phyloP scores from a whole-genome alignment of 2,888 invertebrate species.

The Blastobasis lacticolella region DNA sequence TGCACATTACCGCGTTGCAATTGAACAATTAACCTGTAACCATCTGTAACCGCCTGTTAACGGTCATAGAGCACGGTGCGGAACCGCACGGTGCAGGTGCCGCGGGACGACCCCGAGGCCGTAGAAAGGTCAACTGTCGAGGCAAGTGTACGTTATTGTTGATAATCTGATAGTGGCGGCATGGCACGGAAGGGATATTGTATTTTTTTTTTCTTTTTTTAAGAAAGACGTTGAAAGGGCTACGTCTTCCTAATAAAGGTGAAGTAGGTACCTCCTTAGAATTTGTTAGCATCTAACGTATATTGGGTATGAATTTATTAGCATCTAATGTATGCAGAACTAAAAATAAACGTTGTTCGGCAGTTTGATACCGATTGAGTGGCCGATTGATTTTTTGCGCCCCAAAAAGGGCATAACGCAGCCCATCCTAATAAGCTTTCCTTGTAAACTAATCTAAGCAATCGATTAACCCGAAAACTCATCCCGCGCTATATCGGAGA shows the following conservation, averaged over 20 bases:
- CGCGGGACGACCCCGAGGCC: conserved; percentile 26
- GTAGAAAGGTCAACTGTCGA: conserved; percentile 15
- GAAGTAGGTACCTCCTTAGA: too few relatives aligned
- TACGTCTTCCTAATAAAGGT: too few relatives aligned
- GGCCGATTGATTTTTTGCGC: background rate
- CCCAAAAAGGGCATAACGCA: background rate
- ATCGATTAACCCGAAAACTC: conserved; percentile 50
- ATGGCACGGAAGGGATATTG: too few relatives aligned
- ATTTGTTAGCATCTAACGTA: too few relatives aligned
- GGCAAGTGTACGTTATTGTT: conserved; percentile 17
- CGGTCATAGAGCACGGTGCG: conserved; percentile 34
- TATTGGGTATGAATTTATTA: too few relatives aligned
- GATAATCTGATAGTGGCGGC: background rate
- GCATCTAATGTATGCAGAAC: too few relatives aligned
- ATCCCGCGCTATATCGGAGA: conserved; percentile 21
- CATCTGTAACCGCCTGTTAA: conserved; percentile 18
- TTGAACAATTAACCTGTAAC: conserved; percentile 11
- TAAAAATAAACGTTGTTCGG: too few relatives aligned
- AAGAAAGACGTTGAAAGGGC: too few relatives aligned
- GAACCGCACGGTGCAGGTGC: conserved; percentile 16
- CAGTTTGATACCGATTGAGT: background rate
- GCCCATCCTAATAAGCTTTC: conserved; percentile 8
- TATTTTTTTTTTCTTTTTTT: too few relatives aligned
- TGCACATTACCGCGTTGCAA: conserved; percentile 4
- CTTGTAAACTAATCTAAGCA: conserved; percentile 26